These are phyloP conservation scores for Lordiphosa andalusiaca DNA, from an alignment of 2,888 invertebrate genomes.

Conservation along the genomic window DNA sequence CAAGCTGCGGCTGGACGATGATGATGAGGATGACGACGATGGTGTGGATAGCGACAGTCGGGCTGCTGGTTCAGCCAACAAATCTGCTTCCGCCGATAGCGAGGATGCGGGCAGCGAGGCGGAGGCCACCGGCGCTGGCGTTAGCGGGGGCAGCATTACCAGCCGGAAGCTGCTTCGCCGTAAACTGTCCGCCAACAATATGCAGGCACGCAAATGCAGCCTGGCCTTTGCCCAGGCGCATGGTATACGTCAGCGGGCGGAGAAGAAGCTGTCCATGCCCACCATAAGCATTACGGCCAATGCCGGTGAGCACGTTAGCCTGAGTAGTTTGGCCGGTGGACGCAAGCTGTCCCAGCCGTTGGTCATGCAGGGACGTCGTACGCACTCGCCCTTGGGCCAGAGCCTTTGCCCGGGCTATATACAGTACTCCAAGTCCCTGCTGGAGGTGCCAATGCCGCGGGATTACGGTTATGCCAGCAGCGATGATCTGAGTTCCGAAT, in stretches of 20 bases:
- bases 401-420: conserved; percentile 86
- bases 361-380: conserved; percentile 64
- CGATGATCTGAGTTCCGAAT: conserved; percentile 94
- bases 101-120: conserved; percentile 28
- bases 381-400: conserved; percentile 75
- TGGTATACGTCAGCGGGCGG: conserved; percentile 70
- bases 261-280: conserved; percentile 69
- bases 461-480: conserved; percentile 95
- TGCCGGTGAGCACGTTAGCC: conserved; percentile 46
- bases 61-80: conserved; percentile 18
- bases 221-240: conserved; percentile 80
- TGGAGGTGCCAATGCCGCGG: conserved; percentile 87
- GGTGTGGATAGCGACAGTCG: conserved; percentile 39
- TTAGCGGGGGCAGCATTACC: conserved; percentile 6
- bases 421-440: conserved; percentile 88
- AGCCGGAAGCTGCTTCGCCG: conserved; percentile 75
- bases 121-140: conserved; percentile 8
- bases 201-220: conserved; percentile 78
- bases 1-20: conserved; percentile 77
- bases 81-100: conserved; percentile 5
- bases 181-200: conserved; percentile 75
- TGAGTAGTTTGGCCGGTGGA: conserved; percentile 40
- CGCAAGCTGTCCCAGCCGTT: conserved; percentile 52
- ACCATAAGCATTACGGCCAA: conserved; percentile 69
- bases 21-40: conserved; percentile 21